phyloP scores from a whole-genome alignment of 2,888 invertebrate species.

The Thelaira solivaga region DNA sequence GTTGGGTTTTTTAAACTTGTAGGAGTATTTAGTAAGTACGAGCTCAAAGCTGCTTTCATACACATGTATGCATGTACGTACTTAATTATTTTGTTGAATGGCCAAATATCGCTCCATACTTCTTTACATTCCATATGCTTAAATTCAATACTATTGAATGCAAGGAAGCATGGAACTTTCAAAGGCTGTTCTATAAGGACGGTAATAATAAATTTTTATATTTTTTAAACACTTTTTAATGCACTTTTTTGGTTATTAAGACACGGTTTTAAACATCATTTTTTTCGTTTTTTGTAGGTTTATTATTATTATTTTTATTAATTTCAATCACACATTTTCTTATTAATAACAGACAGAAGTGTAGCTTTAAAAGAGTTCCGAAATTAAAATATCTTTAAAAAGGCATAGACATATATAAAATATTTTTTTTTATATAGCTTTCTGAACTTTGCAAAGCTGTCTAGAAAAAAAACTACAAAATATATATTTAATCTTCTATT shows the following conservation, averaged over 20 bases:
- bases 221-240: not conserved
- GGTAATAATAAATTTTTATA: not conserved
- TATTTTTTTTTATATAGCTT: too few species aligned
- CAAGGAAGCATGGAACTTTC: constrained; percentile 79
- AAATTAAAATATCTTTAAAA: too few species aligned
- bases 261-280: not conserved
- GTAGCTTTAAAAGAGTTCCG: too few species aligned
- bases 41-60: too few species aligned
- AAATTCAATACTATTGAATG: constrained; percentile 77
- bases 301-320: not conserved
- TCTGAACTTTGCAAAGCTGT: too few species aligned
- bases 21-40: not conserved
- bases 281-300: not conserved
- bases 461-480: too few species aligned
- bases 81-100: constrained; percentile 61
- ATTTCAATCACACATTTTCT: not conserved
- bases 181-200: constrained; percentile 66
- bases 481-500: too few species aligned
- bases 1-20: not conserved
- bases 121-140: constrained; percentile 78
- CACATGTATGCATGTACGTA: too few species aligned
- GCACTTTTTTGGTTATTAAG: not conserved
- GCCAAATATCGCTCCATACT: constrained; percentile 78
- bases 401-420: too few species aligned
- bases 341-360: too few species aligned